phyloP scores from a whole-genome alignment of 2,113 vertebrate genomes.

The Lucifuga dentata region DNA sequence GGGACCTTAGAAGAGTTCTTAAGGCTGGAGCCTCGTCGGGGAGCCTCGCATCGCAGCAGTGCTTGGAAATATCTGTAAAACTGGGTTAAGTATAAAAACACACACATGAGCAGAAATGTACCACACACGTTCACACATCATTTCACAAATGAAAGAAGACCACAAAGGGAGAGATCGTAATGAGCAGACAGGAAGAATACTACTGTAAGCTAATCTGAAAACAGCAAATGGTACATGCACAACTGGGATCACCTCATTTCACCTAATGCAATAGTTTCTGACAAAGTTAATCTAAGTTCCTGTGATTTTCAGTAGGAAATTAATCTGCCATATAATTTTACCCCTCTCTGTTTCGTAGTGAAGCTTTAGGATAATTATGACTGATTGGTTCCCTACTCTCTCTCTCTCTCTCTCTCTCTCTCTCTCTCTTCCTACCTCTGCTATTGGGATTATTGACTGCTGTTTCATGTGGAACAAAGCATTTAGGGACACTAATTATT shows the following conservation, averaged over 20 bases:
- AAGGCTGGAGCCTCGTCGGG: constrained; percentile 59
- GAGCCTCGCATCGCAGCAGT: constrained; percentile 75
- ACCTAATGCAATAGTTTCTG: not conserved
- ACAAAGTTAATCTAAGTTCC: constrained; percentile 1
- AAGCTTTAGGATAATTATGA: constrained; percentile 13
- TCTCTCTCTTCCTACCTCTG: not conserved
- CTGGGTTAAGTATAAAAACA: constrained; percentile 65
- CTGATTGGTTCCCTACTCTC: not conserved
- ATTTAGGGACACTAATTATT: constrained; percentile 13
- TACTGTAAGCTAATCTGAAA: not conserved
- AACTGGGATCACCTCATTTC: not conserved
- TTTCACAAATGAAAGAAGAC: not conserved
- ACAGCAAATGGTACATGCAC: not conserved
- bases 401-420: not conserved
- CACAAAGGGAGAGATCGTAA: not conserved
- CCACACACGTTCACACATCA: too few relatives aligned
- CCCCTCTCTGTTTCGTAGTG: not conserved
- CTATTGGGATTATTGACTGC: not conserved
- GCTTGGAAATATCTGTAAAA: constrained; percentile 87
- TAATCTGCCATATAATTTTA: constrained; percentile 1
- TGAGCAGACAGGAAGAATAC: not conserved
- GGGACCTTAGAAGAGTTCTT: constrained; percentile 76
- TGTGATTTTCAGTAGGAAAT: not conserved
- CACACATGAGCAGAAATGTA: constrained; percentile 30
- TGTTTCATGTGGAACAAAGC: constrained; percentile 12